These are phyloP conservation scores for Quadriops clusia DNA, from an alignment of 2,888 invertebrate genomes.

Conservation along the genomic window DNA sequence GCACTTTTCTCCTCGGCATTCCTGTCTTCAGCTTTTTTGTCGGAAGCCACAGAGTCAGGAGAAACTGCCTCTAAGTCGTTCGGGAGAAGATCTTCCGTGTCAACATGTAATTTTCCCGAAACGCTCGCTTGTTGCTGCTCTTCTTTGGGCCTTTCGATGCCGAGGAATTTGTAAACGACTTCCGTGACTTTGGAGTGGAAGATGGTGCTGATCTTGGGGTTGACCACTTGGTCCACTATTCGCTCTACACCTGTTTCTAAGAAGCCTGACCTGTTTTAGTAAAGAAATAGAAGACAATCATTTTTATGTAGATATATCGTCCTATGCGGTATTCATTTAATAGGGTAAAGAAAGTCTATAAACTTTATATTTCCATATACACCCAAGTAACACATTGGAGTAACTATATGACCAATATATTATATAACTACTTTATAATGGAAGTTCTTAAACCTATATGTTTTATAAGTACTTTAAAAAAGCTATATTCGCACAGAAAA, in stretches of 20 bases:
- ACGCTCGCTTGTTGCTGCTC: slow-evolving; percentile 1
- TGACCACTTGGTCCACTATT: slow-evolving; percentile 92
- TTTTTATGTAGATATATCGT: no score
- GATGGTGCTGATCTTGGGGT: slow-evolving; percentile 78
- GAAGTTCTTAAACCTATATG: no score
- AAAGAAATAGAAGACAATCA: no score
- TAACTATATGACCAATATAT: no score
- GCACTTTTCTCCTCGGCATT: no score
- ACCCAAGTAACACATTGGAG: no score
- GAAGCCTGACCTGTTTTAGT: slow-evolving; percentile 79
- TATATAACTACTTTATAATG: no score
- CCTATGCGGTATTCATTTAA: no score
- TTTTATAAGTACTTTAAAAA: no score
- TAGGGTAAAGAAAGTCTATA: no score
- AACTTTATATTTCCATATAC: no score
- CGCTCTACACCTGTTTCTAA: slow-evolving; percentile 85
- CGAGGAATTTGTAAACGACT: slow-evolving; percentile 76
- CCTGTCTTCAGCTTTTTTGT: slow-evolving; percentile 19
- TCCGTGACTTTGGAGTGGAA: slow-evolving; percentile 87
- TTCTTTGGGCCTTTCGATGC: slow-evolving; percentile 56
- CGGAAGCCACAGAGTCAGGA: slow-evolving; percentile 60
- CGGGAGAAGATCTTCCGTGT: slow-evolving; percentile 53
- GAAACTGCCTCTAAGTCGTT: slow-evolving; percentile 72
- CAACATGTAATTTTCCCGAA: slow-evolving; percentile 2
- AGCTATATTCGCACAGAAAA: no score